Base-by-base conservation (phyloP, 2,113 vertebrate species). In the Grammomys dolichurus region DNA sequence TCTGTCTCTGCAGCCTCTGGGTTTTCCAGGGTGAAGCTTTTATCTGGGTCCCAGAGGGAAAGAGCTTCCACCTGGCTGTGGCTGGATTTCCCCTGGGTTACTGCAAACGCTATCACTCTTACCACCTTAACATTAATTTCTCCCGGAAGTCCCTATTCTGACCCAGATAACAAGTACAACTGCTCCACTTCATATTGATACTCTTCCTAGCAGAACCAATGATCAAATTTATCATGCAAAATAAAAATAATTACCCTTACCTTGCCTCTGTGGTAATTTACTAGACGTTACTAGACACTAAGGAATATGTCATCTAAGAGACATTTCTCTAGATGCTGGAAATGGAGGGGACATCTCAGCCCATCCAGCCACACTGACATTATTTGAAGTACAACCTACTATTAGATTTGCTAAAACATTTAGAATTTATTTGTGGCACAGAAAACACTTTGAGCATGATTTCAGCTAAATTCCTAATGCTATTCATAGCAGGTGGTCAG, bases 391-490 rank as follows among this genome's bases (percentile, higher is more conserved):
- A 7, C 67, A 70, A 86, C 12, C 85, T 46, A 60, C 82, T 65
- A 31, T 85, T 6, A 58, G 78, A 56, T 1, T 86, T 67, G 36
- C 67, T 93, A 82, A 56, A 4, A 54, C 90, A 20, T 20, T 76
- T 72, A 85, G 51, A 92, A 40, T 54, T 51, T 24, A 22, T 75
- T 92, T 91, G 54, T 63, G 48, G 26, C 73, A 93, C 26, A 96
- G 63, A 89, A 90, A 96, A 85, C 19, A 90, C 60, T 80, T 95
- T 28, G 20, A 87, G 20, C 43, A 43, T 73, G 75, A 54, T 72
- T 70, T 54, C 19, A 43, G 4, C 11, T 48, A 43, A 36, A 10
- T 72, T 58, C 67, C 54, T 20, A n/a, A 9, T 54, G 33, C n/a
- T 67, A 76, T 10, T 10, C 33, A 89, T 17, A 54, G 9, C 54